Conservation (phyloP, 92 coral and sea anemone species). For the Zoanthus solanderi region DNA sequence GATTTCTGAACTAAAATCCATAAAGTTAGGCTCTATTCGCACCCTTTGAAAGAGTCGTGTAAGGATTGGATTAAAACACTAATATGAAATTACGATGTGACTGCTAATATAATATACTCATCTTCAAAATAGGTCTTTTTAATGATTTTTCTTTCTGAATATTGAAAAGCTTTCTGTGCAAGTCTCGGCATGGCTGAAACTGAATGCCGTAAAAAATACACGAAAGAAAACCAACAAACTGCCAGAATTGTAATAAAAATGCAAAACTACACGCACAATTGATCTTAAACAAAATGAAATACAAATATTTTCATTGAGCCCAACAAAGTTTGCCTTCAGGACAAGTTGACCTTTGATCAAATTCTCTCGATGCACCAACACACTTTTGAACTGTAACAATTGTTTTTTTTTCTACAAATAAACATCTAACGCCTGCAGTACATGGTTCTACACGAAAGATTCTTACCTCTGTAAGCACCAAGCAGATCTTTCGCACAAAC, state of each 20-base stretch:
- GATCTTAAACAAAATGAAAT: conserved; percentile 19
- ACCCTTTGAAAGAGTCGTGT: background rate
- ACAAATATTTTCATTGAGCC: conserved; percentile 12
- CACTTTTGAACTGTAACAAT: conserved; percentile 1
- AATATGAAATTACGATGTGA: background rate
- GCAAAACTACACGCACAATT: background rate
- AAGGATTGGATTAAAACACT: background rate
- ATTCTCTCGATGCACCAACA: conserved; percentile 6
- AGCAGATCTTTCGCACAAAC: background rate
- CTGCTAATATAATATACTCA: background rate
- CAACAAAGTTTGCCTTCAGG: conserved; percentile 13
- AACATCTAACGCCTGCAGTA: background rate
- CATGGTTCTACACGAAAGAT: background rate
- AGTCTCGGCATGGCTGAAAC: background rate
- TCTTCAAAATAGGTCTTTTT: background rate
- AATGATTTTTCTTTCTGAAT: conserved; percentile 24
- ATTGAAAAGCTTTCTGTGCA: conserved; percentile 8
- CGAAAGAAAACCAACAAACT: background rate
- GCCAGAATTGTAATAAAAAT: conserved; percentile 4
- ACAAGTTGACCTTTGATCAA: conserved; percentile 34
- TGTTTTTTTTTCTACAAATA: background rate
- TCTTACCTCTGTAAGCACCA: conserved; percentile 15
- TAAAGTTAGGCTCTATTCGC: background rate
- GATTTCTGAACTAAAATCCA: background rate
- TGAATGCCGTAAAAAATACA: conserved; percentile 2